phyloP scores from a whole-genome alignment of 2,113 vertebrate species.

The Echinops telfairi region DNA sequence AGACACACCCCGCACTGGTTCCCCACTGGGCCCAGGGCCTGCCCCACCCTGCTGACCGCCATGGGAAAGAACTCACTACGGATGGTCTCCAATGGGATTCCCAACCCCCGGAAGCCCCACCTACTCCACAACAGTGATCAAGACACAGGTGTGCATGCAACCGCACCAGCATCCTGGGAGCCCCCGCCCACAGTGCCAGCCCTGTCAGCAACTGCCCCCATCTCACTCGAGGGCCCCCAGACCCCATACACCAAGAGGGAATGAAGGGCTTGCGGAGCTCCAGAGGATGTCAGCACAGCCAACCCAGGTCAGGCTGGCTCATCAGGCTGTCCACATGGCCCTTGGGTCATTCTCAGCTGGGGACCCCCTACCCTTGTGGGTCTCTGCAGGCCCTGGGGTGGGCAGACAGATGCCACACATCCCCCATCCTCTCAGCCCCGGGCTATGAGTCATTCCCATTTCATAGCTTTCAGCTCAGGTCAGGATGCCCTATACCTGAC shows the following conservation, averaged over 20 bases:
- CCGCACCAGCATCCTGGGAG: too few species aligned
- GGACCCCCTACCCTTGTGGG: too few species aligned
- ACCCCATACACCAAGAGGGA: background rate
- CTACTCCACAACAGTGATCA: background rate
- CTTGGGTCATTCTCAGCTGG: too few species aligned
- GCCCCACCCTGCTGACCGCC: too few species aligned
- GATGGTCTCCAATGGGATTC: background rate
- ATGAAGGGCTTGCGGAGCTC: background rate
- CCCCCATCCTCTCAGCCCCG: background rate
- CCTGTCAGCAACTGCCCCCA: background rate
- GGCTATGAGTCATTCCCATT: background rate
- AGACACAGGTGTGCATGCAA: too few species aligned
- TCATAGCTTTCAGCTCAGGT: background rate
- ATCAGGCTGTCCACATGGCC: too few species aligned
- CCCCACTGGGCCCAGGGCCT: background rate
- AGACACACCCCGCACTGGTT: background rate
- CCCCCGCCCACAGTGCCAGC: background rate
- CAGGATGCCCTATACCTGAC: background rate
- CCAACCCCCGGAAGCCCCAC: background rate
- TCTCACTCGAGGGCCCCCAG: too few species aligned
- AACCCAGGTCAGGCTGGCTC: background rate
- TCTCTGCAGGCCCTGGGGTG: background rate
- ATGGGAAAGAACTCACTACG: too few species aligned
- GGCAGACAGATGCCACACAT: background rate
- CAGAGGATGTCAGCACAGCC: background rate